These are phyloP conservation scores for Uloborus diversus DNA, from an alignment of 1,140 invertebrate species.

Conservation along the genomic window DNA sequence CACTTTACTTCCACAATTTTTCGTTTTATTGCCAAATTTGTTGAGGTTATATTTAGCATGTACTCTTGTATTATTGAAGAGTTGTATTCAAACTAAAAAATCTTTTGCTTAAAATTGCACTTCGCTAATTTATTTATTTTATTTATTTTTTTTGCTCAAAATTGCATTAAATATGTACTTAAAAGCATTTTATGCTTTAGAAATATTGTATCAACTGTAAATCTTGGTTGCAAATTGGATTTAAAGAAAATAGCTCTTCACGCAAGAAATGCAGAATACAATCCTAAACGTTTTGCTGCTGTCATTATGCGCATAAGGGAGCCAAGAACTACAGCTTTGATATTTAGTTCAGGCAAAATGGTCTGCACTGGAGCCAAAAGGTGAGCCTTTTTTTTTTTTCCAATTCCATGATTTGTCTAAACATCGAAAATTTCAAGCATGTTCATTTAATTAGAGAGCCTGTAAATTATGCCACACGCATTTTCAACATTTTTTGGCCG, in stretches of 20 bases:
- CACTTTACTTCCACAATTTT: no score
- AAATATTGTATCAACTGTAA: conserved; percentile 98
- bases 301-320: conserved; percentile 99
- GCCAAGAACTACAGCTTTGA: conserved; percentile 97
- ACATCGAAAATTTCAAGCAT: no score
- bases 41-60: no score
- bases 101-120: not conserved
- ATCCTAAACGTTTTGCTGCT: conserved; percentile 99
- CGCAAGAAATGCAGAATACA: conserved; percentile 99
- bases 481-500: no score
- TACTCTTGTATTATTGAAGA: no score
- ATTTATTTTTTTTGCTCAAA: no score
- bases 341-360: conserved; percentile 99
- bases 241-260: conserved; percentile 98
- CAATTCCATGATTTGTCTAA: no score
- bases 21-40: no score
- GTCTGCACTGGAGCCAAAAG: conserved; percentile 99
- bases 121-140: not conserved
- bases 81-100: no score
- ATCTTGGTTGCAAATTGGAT: conserved; percentile 94
- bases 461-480: no score
- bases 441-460: no score
- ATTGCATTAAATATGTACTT: no score
- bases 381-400: conserved; percentile 58
- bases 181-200: conserved; percentile 68